Evolutionary conservation across 2,888 invertebrate genomes (phyloP), one percentile per base, ranked within the genome.

Genomic region (Euspilapteryx auroguttella): DNA sequence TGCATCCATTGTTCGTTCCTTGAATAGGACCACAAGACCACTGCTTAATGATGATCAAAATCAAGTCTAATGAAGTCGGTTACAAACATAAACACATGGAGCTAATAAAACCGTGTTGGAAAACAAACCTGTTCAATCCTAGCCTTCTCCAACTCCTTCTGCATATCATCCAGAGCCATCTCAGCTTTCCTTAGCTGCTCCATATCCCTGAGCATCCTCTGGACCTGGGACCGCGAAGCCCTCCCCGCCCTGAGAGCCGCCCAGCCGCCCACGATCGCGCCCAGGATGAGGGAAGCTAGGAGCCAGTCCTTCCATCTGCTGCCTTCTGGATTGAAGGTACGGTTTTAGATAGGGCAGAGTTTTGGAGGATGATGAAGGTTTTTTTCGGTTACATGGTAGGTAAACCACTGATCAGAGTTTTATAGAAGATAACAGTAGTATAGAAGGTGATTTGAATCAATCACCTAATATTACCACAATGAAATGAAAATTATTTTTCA

Each of bases 161-260:
- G 94, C 64, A 96, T 80, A 50, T 89, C 87, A 48, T 87, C 85
- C 21, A 96, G 71, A 6, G 90, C 89, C 47, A 89, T 81, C 63
- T 96, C 95, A 1, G 95, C 95, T 48, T 86, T 87, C 44, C 92
- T 86, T 37, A 94, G 78, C 43, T 90, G 87, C 49, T 94, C 94
- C 90, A 96, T 93, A 45, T 96, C 94, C 38, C 87, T 85, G 55
- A 94, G 87, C 94, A 99, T 95, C 34, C 92, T 84, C 39, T 86
- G 84, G 35, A 98, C 79, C 55, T 97, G 90, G 35, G 80, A 79
- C 44, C 91, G 87, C 21, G 92, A 92, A 48, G 86, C 87, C 49
- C 92, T 90, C 52, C 94, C 91, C 41, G 95, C 94, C 32, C 89
- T 85, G 59, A 91, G 86, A 14, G 92, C 94, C 59, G 93, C 92